Base-by-base conservation (phyloP, 2,888 invertebrate species). In the Siphlonurus alternatus region DNA sequence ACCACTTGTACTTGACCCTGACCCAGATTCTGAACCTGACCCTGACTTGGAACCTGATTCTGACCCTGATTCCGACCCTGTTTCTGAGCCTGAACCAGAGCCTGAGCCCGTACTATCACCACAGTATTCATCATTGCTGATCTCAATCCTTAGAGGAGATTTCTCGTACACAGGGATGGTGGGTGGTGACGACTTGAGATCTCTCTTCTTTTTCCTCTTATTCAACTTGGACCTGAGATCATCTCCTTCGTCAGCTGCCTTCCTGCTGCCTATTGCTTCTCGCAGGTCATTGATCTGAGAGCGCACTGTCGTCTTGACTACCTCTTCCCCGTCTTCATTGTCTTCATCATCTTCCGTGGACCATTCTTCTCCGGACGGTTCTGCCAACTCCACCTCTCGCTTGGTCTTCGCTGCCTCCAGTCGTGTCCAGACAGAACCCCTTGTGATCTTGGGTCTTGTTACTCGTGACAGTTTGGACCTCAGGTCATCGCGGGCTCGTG, bases 71-170 rank as follows among this genome's bases (percentile, higher is more conserved):
- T 65, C 61, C n/a, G 53, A 23, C 22, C 65, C 65, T 63, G 59
- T 63, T 22, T 65, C 62, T 59, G 61, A 63, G 62, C 59, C 62
- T 51, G 62, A 65, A n/a, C 65, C 61, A 23, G 53, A 23, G 24
- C 65, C 65, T 38, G 65, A 64, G 65, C 68, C 66, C 15, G 63
- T 69, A 38, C 68, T 68, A 56, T 68, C 63, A 19, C 66, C 61
- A 60, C 69, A 69, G 63, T 69, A 70, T 56, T 69, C 68, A 61
- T 71, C 70, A 67, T 70, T 71, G 64, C 70, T 70, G 22, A 71
- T 68, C 67, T 71, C 70, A 59, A 71, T 70, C 3, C 69, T 65
- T 10, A 71, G 66, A 18, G 68, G 69, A 22, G 68, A 67, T 61
- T 68, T 69, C 54, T 67, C 65, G 61, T 66, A 61, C 56, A 63